Evolutionary conservation across 1,140 invertebrate species (phyloP).

Genomic region (Macrobrachium nipponense): DNA sequence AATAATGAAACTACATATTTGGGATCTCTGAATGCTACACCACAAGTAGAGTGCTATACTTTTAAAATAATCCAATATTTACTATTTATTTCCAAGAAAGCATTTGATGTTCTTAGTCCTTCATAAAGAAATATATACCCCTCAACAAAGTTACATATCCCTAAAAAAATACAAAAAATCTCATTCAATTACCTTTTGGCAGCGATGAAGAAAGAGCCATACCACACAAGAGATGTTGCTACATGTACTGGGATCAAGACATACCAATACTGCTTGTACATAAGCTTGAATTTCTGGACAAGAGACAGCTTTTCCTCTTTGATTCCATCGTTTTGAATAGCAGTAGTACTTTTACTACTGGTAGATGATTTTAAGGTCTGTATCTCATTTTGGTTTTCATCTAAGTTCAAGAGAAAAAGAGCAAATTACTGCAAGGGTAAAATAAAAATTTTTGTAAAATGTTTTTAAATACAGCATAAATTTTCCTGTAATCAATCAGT

Average conservation of each 20-base stretch:
- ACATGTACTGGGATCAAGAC: slow-evolving; percentile 90
- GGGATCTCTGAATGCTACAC: no score
- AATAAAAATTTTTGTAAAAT: background rate
- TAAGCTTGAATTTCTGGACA: slow-evolving; percentile 87
- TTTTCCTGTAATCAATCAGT: no score
- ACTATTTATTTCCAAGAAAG: no score
- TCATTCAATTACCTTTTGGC: slow-evolving; percentile 80
- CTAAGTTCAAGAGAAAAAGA: background rate
- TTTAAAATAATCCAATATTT: no score
- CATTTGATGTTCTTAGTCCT: background rate
- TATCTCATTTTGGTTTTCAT: slow-evolving; percentile 16
- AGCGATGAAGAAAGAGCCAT: slow-evolving; percentile 84
- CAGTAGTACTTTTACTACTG: slow-evolving; percentile 6
- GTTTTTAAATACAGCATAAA: background rate
- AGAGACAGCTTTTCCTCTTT: slow-evolving; percentile 70
- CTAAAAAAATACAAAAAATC: no score
- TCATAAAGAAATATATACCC: background rate
- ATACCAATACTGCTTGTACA: slow-evolving; percentile 96
- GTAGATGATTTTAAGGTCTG: background rate
- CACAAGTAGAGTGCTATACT: no score
- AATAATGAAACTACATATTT: no score
- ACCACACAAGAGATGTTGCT: slow-evolving; percentile 87
- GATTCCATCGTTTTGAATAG: background rate
- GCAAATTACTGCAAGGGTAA: no score
- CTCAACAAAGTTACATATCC: no score